Evolutionary conservation across 2,797 vertebrate genomes (phyloP).

Genomic region (Bradypus variegatus): DNA sequence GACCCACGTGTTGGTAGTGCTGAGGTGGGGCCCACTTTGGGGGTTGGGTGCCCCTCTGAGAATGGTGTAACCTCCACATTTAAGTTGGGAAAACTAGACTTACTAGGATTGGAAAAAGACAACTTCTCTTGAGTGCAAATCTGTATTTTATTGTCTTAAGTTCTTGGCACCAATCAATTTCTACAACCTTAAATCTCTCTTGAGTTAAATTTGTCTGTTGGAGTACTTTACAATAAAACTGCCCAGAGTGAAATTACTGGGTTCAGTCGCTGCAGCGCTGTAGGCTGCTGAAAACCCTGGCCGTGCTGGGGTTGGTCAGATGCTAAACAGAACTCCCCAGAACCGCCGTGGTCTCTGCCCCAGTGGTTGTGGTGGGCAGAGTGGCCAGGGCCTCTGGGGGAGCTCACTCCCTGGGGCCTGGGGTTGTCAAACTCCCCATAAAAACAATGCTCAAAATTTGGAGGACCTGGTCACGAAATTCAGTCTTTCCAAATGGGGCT

Average conservation of each 20-base stretch:
- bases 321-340: constrained; percentile 62
- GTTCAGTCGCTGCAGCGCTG: constrained; percentile 23
- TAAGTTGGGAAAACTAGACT: not conserved
- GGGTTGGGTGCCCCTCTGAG: not conserved
- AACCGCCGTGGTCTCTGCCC: constrained; percentile 62
- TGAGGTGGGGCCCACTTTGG: not conserved
- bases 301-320: not conserved
- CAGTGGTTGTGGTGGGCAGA: not conserved
- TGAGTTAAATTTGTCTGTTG: not conserved
- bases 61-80: not conserved
- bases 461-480: constrained; percentile 37
- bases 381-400: not conserved
- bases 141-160: not conserved
- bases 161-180: not conserved
- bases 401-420: not conserved
- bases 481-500: too few relatives aligned
- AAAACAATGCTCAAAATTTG: not conserved
- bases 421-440: not conserved
- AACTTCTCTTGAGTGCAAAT: not conserved
- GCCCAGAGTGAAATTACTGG: not conserved
- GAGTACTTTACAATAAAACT: rapidly evolving
- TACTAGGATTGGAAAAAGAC: not conserved
- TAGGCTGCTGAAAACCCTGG: not conserved
- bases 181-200: not conserved
- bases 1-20: not conserved